Evolutionary conservation across 2,888 invertebrate species (phyloP).

Genomic region (Dryomyza anilis): DNA sequence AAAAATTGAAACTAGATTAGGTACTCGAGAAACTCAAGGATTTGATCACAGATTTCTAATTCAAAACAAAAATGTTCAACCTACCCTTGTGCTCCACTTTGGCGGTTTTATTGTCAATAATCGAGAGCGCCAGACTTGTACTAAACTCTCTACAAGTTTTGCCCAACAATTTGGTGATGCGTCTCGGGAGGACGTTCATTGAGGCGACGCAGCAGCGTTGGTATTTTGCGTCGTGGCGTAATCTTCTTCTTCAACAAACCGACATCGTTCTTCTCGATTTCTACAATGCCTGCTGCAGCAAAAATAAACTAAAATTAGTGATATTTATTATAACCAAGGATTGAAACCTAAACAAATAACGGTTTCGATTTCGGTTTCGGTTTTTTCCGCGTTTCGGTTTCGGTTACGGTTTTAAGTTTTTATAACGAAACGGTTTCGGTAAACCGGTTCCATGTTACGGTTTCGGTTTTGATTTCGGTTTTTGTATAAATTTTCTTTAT

Average conservation of each 20-base stretch:
- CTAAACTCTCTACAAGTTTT: conserved; percentile 77
- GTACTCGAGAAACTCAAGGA: too few species aligned
- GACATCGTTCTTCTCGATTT: conserved; percentile 66
- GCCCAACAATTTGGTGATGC: conserved; percentile 78
- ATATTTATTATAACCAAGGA: too few species aligned
- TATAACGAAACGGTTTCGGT: too few species aligned
- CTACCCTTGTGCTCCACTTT: conserved; percentile 64
- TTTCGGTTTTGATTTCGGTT: too few species aligned
- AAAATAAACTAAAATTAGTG: too few species aligned
- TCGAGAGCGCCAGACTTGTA: conserved; percentile 73
- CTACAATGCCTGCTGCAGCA: conserved; percentile 64
- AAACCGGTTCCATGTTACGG: too few species aligned
- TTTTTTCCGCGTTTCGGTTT: too few species aligned
- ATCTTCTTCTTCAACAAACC: conserved; percentile 74
- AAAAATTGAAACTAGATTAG: too few species aligned
- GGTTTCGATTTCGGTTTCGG: too few species aligned
- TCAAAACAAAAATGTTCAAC: background rate
- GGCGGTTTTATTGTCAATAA: conserved; percentile 68
- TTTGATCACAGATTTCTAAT: conserved; percentile 41
- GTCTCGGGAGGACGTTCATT: conserved; percentile 77
- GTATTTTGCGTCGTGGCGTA: conserved; percentile 78
- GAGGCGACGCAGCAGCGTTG: conserved; percentile 85
- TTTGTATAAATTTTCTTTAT: too few species aligned
- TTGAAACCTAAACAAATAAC: too few species aligned
- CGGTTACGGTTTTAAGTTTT: too few species aligned